These are phyloP conservation scores for Eupithecia dodoneata DNA, from an alignment of 2,888 invertebrate species.

Conservation along the genomic window DNA sequence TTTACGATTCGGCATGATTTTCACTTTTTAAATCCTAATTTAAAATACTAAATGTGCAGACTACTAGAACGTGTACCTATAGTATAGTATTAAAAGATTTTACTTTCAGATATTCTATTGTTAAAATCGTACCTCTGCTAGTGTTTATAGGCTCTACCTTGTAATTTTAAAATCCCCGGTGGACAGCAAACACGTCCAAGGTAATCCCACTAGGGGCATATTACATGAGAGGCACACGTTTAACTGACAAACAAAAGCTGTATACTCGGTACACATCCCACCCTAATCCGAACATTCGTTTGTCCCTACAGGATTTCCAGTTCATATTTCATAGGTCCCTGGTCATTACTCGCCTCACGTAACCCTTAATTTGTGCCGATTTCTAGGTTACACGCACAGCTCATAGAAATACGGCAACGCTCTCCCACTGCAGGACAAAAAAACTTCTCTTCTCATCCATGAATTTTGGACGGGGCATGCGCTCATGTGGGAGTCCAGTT, in stretches of 20 bases:
- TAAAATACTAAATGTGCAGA: too few species aligned
- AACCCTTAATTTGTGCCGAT: constrained; percentile 58
- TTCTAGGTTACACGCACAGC: constrained; percentile 41
- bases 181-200: constrained; percentile 24
- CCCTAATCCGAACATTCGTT: constrained; percentile 50
- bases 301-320: constrained; percentile 47
- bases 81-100: background rate
- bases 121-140: background rate
- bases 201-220: constrained; percentile 8
- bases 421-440: background rate
- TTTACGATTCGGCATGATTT: too few species aligned
- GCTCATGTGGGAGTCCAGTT: background rate
- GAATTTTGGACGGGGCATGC: background rate
- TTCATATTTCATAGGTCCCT: constrained; percentile 56
- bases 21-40: too few species aligned
- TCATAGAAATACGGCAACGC: constrained; percentile 16
- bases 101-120: background rate
- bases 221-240: constrained; percentile 6
- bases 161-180: constrained; percentile 2
- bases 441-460: background rate
- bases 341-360: constrained; percentile 59
- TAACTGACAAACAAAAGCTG: constrained; percentile 19
- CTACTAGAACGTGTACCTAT: too few species aligned
- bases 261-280: constrained; percentile 16
- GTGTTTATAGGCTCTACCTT: background rate